Percentiles rank a stretch among this genome's conserved stretches.
phyloP scores from a whole-genome alignment of 2,113 vertebrate genomes.

The Rhodinocichla rosea region DNA sequence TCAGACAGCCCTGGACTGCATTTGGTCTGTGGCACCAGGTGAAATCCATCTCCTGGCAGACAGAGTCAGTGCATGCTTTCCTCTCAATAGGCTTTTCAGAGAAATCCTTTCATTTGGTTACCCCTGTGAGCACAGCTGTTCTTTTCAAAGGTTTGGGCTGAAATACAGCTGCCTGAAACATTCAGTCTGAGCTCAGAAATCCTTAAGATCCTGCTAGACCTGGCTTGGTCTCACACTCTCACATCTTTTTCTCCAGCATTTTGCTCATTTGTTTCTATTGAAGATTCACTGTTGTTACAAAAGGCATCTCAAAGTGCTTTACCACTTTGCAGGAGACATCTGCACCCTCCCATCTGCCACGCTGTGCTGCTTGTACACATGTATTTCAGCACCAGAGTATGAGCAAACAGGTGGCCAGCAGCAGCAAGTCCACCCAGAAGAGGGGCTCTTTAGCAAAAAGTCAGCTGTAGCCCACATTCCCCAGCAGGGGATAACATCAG shows the following conservation, averaged over 20 bases:
- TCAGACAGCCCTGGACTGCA: not conserved
- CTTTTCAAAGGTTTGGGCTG: not conserved
- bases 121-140: not conserved
- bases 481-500: not conserved
- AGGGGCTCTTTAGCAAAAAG: not conserved
- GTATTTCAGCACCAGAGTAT: not conserved
- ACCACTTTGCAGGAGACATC: not conserved
- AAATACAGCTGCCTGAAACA: not conserved
- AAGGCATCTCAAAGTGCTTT: not conserved
- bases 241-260: not conserved
- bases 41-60: not conserved
- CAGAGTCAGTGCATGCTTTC: not conserved
- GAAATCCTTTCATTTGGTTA: not conserved
- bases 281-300: not conserved
- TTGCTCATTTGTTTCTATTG: not conserved
- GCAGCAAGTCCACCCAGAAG: not conserved
- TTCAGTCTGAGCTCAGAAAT: not conserved
- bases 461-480: not conserved
- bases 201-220: not conserved
- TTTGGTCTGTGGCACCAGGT: not conserved
- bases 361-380: fast-evolving
- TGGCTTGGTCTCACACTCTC: not conserved
- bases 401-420: not conserved
- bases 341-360: not conserved
- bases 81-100: not conserved